Percentiles rank a stretch among this genome's conserved stretches.
These are phyloP conservation scores for Oryzias sinensis DNA, from an alignment of 2,797 vertebrate species.

Conservation along the genomic window DNA sequence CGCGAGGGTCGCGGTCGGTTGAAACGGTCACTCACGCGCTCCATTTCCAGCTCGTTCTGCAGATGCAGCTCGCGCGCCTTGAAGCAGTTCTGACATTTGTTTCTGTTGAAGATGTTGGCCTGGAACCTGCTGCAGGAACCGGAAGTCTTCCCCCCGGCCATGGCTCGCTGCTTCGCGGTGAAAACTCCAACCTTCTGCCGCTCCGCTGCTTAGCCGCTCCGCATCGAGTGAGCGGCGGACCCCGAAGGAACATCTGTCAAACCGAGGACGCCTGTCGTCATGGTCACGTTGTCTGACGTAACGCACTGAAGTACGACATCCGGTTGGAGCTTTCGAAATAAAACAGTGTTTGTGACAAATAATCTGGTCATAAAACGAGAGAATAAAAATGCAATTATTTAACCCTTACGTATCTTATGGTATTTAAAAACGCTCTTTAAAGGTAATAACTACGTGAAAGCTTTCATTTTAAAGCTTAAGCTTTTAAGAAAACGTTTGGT, in stretches of 20 bases:
- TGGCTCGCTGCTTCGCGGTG: slow-evolving; percentile 43
- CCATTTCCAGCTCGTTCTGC: slow-evolving; percentile 79
- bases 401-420: too few species aligned
- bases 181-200: neutral
- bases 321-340: slow-evolving; percentile 7
- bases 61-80: slow-evolving; percentile 88
- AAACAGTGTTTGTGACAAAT: neutral
- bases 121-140: slow-evolving; percentile 87
- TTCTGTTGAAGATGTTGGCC: slow-evolving; percentile 89
- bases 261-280: slow-evolving; percentile 22
- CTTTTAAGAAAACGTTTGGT: too few species aligned
- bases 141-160: slow-evolving; percentile 79
- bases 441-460: too few species aligned
- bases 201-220: neutral
- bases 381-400: too few species aligned
- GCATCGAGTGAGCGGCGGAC: slow-evolving; percentile 15
- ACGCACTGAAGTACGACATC: neutral
- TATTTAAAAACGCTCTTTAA: too few species aligned
- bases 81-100: slow-evolving; percentile 94
- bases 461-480: too few species aligned
- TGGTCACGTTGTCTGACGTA: neutral
- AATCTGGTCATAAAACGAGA: too few species aligned
- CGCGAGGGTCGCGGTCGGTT: too few species aligned
- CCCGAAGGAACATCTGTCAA: slow-evolving; percentile 54
- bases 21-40: slow-evolving; percentile 70